Evolutionary conservation across 2,888 invertebrate genomes (phyloP).

Genomic region (Meiosimyza decipiens): DNA sequence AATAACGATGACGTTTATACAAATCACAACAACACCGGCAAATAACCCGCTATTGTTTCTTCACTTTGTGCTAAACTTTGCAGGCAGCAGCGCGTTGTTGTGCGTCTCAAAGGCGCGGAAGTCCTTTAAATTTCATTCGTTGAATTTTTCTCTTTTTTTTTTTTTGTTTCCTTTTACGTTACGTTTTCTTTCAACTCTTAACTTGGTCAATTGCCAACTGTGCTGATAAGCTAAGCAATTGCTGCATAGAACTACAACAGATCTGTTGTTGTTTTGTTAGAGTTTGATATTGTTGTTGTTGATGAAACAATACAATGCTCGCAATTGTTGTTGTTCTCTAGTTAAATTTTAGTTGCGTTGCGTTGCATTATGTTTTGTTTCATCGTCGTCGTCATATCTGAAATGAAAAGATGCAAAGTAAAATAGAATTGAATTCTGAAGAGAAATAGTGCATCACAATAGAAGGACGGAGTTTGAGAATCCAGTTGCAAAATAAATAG

Average conservation of each 20-base stretch:
- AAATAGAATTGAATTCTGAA: background rate
- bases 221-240: constrained; percentile 17
- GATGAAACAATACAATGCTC: background rate
- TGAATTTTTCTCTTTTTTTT: background rate
- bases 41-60: constrained; percentile 44
- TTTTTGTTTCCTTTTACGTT: background rate
- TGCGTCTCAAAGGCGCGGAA: constrained; percentile 23
- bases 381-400: constrained; percentile 21
- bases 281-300: background rate
- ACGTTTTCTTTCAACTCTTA: constrained; percentile 43
- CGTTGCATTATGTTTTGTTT: background rate
- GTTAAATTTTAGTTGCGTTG: background rate
- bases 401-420: constrained; percentile 11
- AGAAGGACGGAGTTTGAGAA: background rate
- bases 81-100: constrained; percentile 27
- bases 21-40: constrained; percentile 2
- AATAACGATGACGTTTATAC: constrained; percentile 39
- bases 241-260: constrained; percentile 43
- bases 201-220: constrained; percentile 59
- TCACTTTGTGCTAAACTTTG: constrained; percentile 29
- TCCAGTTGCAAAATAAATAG: background rate
- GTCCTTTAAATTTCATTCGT: constrained; percentile 32
- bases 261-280: constrained; percentile 18
- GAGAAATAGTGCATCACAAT: no score
- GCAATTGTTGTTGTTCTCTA: background rate